Evolutionary conservation across 2,888 invertebrate genomes (phyloP).

Genomic region (Gasteruption jaculator): DNA sequence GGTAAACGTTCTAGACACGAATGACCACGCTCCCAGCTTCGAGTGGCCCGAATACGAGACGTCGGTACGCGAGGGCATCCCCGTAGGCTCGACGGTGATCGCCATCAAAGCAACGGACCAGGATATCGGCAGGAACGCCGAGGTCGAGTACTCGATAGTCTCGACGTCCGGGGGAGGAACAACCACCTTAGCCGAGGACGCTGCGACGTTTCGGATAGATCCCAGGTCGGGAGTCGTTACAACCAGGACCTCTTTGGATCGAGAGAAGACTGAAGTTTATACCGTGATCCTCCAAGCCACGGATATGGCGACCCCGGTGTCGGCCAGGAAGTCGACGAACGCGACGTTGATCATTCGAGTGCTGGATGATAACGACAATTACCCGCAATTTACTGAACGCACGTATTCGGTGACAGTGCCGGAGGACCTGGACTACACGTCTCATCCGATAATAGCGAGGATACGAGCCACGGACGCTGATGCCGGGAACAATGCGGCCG

Average conservation of each 20-base stretch:
- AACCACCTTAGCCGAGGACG: constrained; percentile 62
- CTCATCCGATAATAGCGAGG: constrained; percentile 77
- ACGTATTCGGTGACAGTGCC: constrained; percentile 82
- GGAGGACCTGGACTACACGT: constrained; percentile 83
- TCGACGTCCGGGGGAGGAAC: constrained; percentile 64
- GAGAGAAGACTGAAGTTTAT: constrained; percentile 84
- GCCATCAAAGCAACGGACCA: constrained; percentile 89
- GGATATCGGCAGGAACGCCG: constrained; percentile 86
- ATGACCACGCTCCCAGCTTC: constrained; percentile 92
- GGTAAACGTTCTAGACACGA: constrained; percentile 90
- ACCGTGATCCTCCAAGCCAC: constrained; percentile 79
- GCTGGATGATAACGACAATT: constrained; percentile 88
- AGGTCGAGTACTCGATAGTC: constrained; percentile 76
- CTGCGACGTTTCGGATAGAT: constrained; percentile 81
- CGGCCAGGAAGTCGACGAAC: constrained; percentile 75
- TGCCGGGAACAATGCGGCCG: constrained; percentile 86
- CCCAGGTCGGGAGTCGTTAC: constrained; percentile 71
- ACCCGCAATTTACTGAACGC: constrained; percentile 87
- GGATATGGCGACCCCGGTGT: constrained; percentile 76
- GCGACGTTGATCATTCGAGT: constrained; percentile 80
- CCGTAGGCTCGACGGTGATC: constrained; percentile 81
- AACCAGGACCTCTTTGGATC: constrained; percentile 74
- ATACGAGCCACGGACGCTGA: constrained; percentile 91
- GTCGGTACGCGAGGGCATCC: constrained; percentile 82
- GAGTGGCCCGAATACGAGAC: constrained; percentile 89